Evolutionary conservation across 2,888 invertebrate genomes (phyloP).

Genomic region (Heliothis peltigera): DNA sequence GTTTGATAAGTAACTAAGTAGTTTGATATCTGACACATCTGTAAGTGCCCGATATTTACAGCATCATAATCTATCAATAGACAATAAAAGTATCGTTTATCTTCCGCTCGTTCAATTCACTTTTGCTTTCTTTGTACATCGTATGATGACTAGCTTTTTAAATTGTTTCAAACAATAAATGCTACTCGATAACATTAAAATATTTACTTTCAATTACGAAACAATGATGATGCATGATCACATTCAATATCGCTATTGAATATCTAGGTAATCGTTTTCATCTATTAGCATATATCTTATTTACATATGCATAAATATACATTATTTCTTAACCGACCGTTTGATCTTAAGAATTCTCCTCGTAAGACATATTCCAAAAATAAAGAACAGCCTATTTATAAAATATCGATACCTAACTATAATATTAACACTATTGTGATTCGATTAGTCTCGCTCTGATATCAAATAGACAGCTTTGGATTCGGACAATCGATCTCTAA

Average conservation of each 20-base stretch:
- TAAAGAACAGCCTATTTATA: constrained; percentile 27
- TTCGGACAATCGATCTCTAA: constrained; percentile 72
- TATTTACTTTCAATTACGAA: constrained; percentile 72
- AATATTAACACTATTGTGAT: constrained; percentile 68
- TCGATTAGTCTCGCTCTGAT: constrained; percentile 77
- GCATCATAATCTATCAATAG: constrained; percentile 55
- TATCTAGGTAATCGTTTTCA: constrained; percentile 1
- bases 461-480: constrained; percentile 72
- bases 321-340: neutral
- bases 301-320: constrained; percentile 17
- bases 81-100: constrained; percentile 52
- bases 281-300: constrained; percentile 18
- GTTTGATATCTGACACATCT: constrained; percentile 53
- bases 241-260: constrained; percentile 18
- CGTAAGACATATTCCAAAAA: constrained; percentile 4
- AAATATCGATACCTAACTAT: constrained; percentile 56
- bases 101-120: constrained; percentile 56
- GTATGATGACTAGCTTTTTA: constrained; percentile 71
- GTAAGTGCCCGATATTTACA: constrained; percentile 46
- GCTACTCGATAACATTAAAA: constrained; percentile 62
- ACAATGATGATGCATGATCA: constrained; percentile 62
- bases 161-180: constrained; percentile 68
- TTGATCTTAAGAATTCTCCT: neutral
- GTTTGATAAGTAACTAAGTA: constrained; percentile 53
- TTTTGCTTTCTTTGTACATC: constrained; percentile 67